Base-by-base conservation (phyloP, 2,888 invertebrate species). In the Eilema caniola region DNA sequence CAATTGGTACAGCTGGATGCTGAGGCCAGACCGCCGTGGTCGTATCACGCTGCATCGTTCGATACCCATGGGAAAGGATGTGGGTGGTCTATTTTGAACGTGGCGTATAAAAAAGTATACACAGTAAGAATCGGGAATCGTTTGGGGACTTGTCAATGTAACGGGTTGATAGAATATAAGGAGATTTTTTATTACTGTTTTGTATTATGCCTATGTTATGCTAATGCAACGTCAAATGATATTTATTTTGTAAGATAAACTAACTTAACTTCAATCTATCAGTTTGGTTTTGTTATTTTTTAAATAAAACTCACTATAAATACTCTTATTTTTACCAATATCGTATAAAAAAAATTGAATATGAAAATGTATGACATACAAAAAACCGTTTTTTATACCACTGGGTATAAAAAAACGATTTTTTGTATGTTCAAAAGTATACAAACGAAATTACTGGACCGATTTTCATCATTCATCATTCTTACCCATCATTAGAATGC, bases 71-170 rank as follows among this genome's bases (percentile, higher is more conserved):
- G 62, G 69, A 69, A 63, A 14, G 25, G 41, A 23, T 59, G 66
- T 69, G 72, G 72, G 69, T 72, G 72, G 69, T 72, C 69, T 63
- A 72, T 65, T 62, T 65, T 41, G 33, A 60, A 57, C 11, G 57
- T 12, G 16, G 56, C 56, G 57, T 28, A 10, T 59, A 41, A 69
- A 69, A 24, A 25, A 41, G 31, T 37, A 59, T 56, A 31, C 20
- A 16, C 25, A 28, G 20, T 28, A 25, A 20, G n/a, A 47, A 47
- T 63, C 7, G 47, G 33, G 53, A 53, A 53, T 53, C 53, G 53
- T n/a, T 10, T 16, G 7, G 33, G 37, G 24, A 62, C 37, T 16
- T 12, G 23, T 56, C 2, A 61, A 28, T 33, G 57, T 59, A 33
- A 8, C 33, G 28, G 31, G 61, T 33, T 61, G 20, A 25, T 28